Evolutionary conservation across 2,888 invertebrate genomes (phyloP).

Genomic region (Eudasyphora cyanicolor): DNA sequence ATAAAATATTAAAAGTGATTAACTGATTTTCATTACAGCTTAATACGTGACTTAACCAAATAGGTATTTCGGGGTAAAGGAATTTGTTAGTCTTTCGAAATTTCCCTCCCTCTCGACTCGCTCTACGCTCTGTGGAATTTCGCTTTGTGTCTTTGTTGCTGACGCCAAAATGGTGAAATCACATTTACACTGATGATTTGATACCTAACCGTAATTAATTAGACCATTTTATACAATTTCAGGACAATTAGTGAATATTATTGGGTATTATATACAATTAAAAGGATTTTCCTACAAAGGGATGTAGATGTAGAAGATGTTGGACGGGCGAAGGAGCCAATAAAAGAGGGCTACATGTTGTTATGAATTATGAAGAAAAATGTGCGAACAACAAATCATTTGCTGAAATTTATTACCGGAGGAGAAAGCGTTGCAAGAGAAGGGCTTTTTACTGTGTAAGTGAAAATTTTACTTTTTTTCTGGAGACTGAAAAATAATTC

Average conservation of each 20-base stretch:
- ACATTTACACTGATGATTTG: conserved; percentile 32
- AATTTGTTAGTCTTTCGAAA: neutral
- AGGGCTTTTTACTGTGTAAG: too few relatives aligned
- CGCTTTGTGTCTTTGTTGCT: neutral
- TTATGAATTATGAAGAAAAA: too few relatives aligned
- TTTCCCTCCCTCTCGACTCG: neutral
- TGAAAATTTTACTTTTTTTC: too few relatives aligned
- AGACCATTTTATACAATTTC: conserved; percentile 25
- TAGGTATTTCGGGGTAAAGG: neutral
- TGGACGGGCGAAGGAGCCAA: too few relatives aligned
- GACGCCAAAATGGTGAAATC: neutral
- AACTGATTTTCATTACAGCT: conserved; percentile 51
- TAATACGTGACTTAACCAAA: conserved; percentile 41
- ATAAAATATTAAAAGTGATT: conserved; percentile 52
- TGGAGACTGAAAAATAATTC: too few relatives aligned
- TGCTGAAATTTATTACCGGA: too few relatives aligned
- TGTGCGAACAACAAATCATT: too few relatives aligned
- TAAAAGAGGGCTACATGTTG: too few relatives aligned
- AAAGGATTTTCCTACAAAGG: too few relatives aligned
- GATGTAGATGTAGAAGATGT: too few relatives aligned
- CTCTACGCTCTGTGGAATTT: neutral
- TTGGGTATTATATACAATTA: neutral
- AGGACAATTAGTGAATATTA: conserved; percentile 33
- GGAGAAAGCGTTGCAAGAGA: too few relatives aligned
- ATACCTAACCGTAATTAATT: conserved; percentile 29